A percentile compares a stretch with the other conserved stretches of the same genome.
phyloP scores from a whole-genome alignment of 2,113 vertebrate species.

The Suricata suricatta region DNA sequence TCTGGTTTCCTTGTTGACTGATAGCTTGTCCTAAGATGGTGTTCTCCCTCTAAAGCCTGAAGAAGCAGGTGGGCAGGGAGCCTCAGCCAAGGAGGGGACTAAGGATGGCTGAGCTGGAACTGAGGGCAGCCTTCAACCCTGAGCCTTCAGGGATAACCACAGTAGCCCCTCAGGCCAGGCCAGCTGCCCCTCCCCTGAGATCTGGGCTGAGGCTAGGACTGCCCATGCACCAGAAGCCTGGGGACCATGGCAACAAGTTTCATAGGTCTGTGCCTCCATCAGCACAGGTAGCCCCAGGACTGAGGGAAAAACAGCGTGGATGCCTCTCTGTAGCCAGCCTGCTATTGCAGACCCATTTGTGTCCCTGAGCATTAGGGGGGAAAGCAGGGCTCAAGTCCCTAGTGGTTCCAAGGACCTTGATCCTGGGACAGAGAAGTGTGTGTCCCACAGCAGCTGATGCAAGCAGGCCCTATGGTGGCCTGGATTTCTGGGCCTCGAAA shows the following conservation, averaged over 20 bases:
- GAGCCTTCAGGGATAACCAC: background rate
- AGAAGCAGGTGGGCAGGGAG: background rate
- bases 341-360: background rate
- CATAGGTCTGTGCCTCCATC: background rate
- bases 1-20: background rate
- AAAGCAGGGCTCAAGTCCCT: background rate
- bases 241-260: background rate
- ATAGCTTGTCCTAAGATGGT: background rate
- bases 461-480: constrained; percentile 29
- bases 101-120: background rate
- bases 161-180: background rate
- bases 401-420: background rate
- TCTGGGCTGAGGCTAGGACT: background rate
- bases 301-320: background rate
- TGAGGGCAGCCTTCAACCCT: background rate
- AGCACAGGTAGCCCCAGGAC: background rate
- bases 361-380: background rate
- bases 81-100: background rate
- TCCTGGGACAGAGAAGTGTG: background rate
- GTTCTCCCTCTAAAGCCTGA: background rate
- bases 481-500: constrained; percentile 65
- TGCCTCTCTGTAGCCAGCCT: background rate
- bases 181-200: too few relatives aligned
- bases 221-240: background rate
- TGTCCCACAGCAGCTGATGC: background rate